Base-by-base conservation (phyloP, 1,140 invertebrate genomes). In the Pteromalus puparum region DNA sequence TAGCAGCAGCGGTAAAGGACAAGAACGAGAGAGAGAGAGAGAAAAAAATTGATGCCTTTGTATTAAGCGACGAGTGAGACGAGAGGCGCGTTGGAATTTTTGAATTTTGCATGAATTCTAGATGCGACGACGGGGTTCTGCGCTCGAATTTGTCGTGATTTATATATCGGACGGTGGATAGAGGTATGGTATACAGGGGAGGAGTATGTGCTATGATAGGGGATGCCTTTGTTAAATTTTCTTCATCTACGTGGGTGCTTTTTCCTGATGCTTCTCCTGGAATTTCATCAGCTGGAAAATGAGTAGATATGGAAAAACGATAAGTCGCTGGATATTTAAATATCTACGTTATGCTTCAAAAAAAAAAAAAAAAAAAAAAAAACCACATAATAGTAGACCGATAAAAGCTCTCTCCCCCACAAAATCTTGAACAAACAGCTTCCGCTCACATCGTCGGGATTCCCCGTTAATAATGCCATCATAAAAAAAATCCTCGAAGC, bases 71-170 rank as follows among this genome's bases (percentile, higher is more conserved):
- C 42, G 74, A 46, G 42, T 42, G 38, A 42, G 38, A 48, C 2
- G 18, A 18, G 26, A 34, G 53, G 18, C 21, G 46, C 24, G 28
- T 18, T 81, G 67, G 34, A 81, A 30, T 74, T 74, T 74, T 18
- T 61, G 70, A 74, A 65, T 61, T 81, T 81, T 81, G 18, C 46
- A 74, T 61, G 67, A 61, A 61, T 61, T 61, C 53, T 21, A 61
- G 46, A 7, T 61, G 53, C 53, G 24, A 68, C 5, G 34, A 3
- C 21, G 28, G 48, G 48, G 48, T 5, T 53, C 18, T 4, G 21
- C 67, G 2, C 24, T 72, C 18, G 28, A 48, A 26, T 81, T 72
- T 28, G 15, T 24, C 26, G 10, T 80, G 42, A 81, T 72, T 70
- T 80, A 81, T 61, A 61, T n/a, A 18, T 81, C n/a, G 2, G 42